Percentiles rank a stretch among this genome's conserved stretches.
phyloP scores from a whole-genome alignment of 2,113 vertebrate species.

The Entelurus aequoreus region DNA sequence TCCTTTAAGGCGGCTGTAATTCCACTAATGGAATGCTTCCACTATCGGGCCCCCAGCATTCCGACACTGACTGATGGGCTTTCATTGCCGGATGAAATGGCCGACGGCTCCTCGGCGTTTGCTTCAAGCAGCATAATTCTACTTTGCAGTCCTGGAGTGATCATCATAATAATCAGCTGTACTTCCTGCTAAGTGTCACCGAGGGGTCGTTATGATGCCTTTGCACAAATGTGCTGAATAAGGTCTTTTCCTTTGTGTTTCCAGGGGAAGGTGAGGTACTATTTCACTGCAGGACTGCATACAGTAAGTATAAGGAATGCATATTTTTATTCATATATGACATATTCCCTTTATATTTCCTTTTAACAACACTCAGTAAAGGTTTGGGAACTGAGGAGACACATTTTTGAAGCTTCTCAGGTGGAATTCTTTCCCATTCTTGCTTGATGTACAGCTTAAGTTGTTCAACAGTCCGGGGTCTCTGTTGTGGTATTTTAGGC shows the following conservation, averaged over 20 bases:
- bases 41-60: conserved; percentile 29
- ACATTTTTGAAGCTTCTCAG: too few species aligned
- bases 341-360: too few species aligned
- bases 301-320: not conserved
- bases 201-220: conserved; percentile 12
- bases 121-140: conserved; percentile 34
- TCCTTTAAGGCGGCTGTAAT: conserved; percentile 54
- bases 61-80: conserved; percentile 53
- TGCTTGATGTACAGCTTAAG: too few species aligned
- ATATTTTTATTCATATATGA: too few species aligned
- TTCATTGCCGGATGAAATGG: conserved; percentile 39
- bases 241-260: conserved; percentile 13
- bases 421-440: too few species aligned
- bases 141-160: conserved; percentile 4
- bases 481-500: too few species aligned
- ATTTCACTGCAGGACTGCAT: conserved; percentile 16
- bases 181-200: conserved; percentile 18
- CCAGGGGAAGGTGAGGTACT: conserved; percentile 15
- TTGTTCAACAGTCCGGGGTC: too few species aligned
- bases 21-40: conserved; percentile 61
- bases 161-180: conserved; percentile 15
- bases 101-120: conserved; percentile 18
- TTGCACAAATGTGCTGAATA: conserved; percentile 20
- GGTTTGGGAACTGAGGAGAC: too few species aligned
- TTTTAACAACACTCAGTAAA: too few species aligned